Base-by-base conservation (phyloP, 53 echinoderm and acorn worm species). In the Holothuria leucospilota region DNA sequence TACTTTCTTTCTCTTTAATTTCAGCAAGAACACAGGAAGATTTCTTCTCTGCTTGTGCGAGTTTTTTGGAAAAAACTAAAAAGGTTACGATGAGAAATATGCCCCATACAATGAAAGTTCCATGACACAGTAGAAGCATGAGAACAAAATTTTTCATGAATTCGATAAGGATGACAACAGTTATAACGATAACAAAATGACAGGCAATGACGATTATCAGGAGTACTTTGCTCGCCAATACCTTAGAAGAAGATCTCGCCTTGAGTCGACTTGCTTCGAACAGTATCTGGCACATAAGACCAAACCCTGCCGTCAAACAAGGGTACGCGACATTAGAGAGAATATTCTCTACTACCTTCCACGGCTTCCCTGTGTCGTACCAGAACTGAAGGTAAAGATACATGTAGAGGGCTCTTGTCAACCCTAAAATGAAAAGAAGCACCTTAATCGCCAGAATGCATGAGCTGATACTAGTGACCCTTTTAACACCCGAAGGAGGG, bases 281-380 rank as follows among this genome's bases (percentile, higher is more conserved):
- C 18, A 96, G 74, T 18, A 94, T 94, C 90, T 90, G 94, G 13
- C 88, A 86, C 58, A 96, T 85, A 62, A 96, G 84, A 3, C 92
- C 92, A 46, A 96, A 94, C 2, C 84, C 94, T 21, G 93, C 90
- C 34, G 96, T 92, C 90, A 96, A 84, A 46, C 96, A 96, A 2
- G 96, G 96, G 52, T 90, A 96, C 2, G 92, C 68, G 51, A 92
- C 39, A 81, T 96, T 96, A 28, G 92, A 84, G 14, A 96, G 63
- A 15, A 96, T 87, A 34, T 85, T 86, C 41, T 74, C 71, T 2
- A 86, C 38, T 0, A 92, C 27, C 53, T 73, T 25, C 49, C 90
- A 87, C 29, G 92, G 46, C 11, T 38, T 53, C 13, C 42, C 68
- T 8, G 30, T 53, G 41, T 80, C 62, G 38, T 85, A 68, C 59